A percentile compares a stretch with the other conserved stretches of the same genome.
Evolutionary conservation across 2,797 vertebrate species (phyloP).

Genomic region (Chaunax sp.): DNA sequence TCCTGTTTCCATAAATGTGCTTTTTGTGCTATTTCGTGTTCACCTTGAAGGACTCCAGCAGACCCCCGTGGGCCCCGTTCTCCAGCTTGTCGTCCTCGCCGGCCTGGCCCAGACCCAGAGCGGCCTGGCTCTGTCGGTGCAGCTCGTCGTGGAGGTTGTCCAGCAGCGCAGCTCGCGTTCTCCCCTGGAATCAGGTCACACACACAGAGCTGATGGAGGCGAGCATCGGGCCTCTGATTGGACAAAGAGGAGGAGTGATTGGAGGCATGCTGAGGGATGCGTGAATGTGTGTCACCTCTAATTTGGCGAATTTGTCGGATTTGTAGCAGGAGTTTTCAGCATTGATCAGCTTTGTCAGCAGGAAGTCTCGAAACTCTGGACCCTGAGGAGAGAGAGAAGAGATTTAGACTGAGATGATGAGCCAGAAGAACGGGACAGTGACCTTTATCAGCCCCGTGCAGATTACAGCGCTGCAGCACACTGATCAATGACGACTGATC

Average conservation of each 20-base stretch:
- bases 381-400: conserved; percentile 78
- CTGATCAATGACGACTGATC: too few species aligned
- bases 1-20: too few species aligned
- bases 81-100: conserved; percentile 96
- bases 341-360: conserved; percentile 97
- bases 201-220: conserved; percentile 9
- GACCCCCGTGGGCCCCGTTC: conserved; percentile 94
- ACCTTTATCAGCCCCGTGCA: conserved; percentile 52
- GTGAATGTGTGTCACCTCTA: conserved; percentile 89
- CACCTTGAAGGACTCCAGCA: conserved; percentile 99
- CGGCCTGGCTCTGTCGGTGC: conserved; percentile 91
- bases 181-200: conserved; percentile 81
- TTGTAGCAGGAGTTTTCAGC: conserved; percentile 98
- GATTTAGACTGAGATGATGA: conserved; percentile 13
- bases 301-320: conserved; percentile 97
- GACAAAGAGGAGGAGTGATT: conserved; percentile 10
- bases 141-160: conserved; percentile 97
- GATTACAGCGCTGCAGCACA: too few species aligned
- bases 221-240: background rate
- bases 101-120: conserved; percentile 90
- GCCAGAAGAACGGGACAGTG: conserved; percentile 22
- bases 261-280: conserved; percentile 9
- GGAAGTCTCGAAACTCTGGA: conserved; percentile 94
- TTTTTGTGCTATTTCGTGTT: too few species aligned
- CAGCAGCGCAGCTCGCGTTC: conserved; percentile 92